Evolutionary conservation across 2,888 invertebrate genomes (phyloP), one percentile per base, ranked within the genome.

Genomic region (Phyllotreta striolata): DNA sequence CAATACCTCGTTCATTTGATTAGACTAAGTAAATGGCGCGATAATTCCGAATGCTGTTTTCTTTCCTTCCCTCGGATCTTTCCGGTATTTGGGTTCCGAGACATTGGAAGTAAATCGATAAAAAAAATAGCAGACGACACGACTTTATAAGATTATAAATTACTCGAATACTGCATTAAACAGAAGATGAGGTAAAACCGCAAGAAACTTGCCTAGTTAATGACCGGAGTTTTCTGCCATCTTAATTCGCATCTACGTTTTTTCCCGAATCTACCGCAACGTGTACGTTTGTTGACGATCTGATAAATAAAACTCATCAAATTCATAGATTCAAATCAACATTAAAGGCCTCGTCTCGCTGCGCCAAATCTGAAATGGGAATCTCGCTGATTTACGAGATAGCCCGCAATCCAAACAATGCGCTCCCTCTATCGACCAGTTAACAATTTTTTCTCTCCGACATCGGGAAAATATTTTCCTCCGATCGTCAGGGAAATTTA

Each of bases 311-410:
- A 52, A 52, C 38, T 52, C 52, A 39, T 52, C 52, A 52, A 52
- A 52, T 52, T 52, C 52, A 39, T 39, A 39, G 52, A 6, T 39
- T 38, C 35, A 35, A 14, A 35, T 81, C 81, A 80, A 79, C 81
- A 80, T 80, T 81, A 80, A 80, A 80, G 79, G 77, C 78, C 74
- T 52, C 60, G 60, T 52, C 60, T 60, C 52, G 68, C 71, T 62
- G 72, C 71, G 78, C 77, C 80, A 78, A 76, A 81, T 81, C 81
- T 81, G 77, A 81, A 81, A 81, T 81, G 81, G 78, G 77, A 80
- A 76, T 75, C 74, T 73, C 52, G 61, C 70, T 72, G 72, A 72
- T 77, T 78, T 79, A 77, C 74, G 76, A 76, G 78, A 78, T 76
- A 79, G 78, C 78, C 78, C 73, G 74, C 73, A 78, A 76, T 79